phyloP scores from a whole-genome alignment of 2,888 invertebrate genomes.

The Malachius bipustulatus region DNA sequence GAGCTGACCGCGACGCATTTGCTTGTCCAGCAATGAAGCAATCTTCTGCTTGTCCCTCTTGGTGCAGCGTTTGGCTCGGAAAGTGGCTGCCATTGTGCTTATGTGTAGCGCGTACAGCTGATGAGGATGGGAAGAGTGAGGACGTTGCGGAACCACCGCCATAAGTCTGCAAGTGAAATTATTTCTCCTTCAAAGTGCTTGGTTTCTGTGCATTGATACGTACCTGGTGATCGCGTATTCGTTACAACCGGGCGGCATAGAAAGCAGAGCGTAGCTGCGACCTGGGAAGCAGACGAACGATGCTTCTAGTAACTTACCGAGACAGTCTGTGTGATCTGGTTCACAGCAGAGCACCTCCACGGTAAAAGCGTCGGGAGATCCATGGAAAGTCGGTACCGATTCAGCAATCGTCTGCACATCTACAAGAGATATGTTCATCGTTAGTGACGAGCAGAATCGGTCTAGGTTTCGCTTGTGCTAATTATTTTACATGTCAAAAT shows the following conservation, averaged over 20 bases:
- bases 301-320: slow-evolving; percentile 47
- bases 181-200: no score
- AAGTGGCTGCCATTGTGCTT: slow-evolving; percentile 26
- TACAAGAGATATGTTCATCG: no score
- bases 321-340: slow-evolving; percentile 44
- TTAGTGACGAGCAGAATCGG: no score
- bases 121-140: slow-evolving; percentile 33
- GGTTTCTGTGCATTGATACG: no score
- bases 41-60: slow-evolving; percentile 20
- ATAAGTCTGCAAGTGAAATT: no score
- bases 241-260: slow-evolving; percentile 43
- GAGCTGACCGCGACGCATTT: slow-evolving; percentile 18
- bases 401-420: no score
- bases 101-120: slow-evolving; percentile 38
- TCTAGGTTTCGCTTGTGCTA: no score
- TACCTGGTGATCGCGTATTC: no score
- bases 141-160: slow-evolving; percentile 28
- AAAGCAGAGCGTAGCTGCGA: slow-evolving; percentile 50
- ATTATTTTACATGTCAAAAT: no score
- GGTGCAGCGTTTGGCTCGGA: no score
- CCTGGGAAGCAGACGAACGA: slow-evolving; percentile 55
- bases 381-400: no score
- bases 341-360: slow-evolving; percentile 50
- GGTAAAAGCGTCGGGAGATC: slow-evolving; percentile 52
- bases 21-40: slow-evolving; percentile 20